Conservation (phyloP, 2,113 vertebrate species). For the Dasyurus viverrinus region DNA sequence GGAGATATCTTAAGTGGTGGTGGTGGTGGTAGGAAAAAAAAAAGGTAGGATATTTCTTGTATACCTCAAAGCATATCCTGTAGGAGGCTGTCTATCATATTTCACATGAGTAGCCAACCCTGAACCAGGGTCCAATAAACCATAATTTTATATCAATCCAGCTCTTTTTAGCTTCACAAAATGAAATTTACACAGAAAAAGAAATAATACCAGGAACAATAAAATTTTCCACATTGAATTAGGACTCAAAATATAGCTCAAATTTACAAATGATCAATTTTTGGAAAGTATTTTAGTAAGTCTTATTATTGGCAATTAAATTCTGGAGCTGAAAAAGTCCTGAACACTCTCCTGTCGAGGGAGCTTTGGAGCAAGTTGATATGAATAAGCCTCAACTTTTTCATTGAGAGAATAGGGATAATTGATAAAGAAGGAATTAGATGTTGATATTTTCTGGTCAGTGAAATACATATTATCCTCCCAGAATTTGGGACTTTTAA, state of each 20-base stretch:
- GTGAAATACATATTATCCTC: not conserved
- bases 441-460: not conserved
- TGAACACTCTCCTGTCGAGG: not conserved
- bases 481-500: not conserved
- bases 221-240: constrained; percentile 45
- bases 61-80: not conserved
- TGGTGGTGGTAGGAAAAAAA: not conserved
- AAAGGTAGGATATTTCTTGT: not conserved
- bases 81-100: not conserved
- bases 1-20: not conserved
- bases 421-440: not conserved
- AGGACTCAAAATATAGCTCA: constrained; percentile 42
- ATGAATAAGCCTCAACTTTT: not conserved
- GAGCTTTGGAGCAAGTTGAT: not conserved
- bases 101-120: not conserved
- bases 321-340: not conserved
- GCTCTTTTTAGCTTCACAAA: not conserved
- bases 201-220: not conserved
- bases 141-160: not conserved
- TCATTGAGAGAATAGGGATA: not conserved
- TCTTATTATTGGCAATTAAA: not conserved
- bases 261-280: constrained; percentile 17
- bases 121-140: not conserved
- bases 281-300: constrained; percentile 34
- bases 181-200: constrained; percentile 45